phyloP scores from a whole-genome alignment of 2,888 invertebrate genomes.

The Maniola hyperantus region DNA sequence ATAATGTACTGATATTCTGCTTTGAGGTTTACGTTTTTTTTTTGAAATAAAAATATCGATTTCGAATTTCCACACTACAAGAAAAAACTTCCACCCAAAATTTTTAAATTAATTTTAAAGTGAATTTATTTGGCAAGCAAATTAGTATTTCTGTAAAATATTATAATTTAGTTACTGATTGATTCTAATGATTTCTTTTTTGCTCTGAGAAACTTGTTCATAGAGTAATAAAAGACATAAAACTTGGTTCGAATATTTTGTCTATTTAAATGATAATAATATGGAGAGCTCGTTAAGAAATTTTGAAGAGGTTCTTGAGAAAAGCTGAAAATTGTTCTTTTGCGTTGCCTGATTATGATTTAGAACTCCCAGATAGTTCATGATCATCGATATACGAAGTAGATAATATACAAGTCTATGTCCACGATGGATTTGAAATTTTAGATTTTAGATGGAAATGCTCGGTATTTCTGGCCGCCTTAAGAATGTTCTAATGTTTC shows the following conservation, averaged over 20 bases:
- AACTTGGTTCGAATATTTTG: not conserved
- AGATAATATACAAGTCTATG: too few relatives aligned
- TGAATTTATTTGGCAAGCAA: not conserved
- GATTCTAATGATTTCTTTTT: not conserved
- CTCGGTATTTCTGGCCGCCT: too few relatives aligned
- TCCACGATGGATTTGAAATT: too few relatives aligned
- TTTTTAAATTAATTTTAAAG: not conserved
- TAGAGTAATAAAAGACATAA: not conserved
- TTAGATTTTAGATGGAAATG: too few relatives aligned
- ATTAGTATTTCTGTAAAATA: conserved; percentile 4
- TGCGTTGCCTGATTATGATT: not conserved
- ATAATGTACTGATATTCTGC: not conserved
- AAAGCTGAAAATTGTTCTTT: not conserved
- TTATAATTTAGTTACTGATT: not conserved
- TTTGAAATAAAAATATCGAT: not conserved
- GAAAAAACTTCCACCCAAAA: not conserved
- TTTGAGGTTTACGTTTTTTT: not conserved
- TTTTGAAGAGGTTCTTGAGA: too few relatives aligned
- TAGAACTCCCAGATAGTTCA: too few relatives aligned
- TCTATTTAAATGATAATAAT: conserved; percentile 5
- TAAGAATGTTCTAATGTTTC: too few relatives aligned
- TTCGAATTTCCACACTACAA: not conserved
- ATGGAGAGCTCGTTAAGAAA: too few relatives aligned
- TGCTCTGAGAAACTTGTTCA: not conserved
- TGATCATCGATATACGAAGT: too few relatives aligned